Evolutionary conservation across 1,140 invertebrate genomes (phyloP).

Genomic region (Euura lappo): DNA sequence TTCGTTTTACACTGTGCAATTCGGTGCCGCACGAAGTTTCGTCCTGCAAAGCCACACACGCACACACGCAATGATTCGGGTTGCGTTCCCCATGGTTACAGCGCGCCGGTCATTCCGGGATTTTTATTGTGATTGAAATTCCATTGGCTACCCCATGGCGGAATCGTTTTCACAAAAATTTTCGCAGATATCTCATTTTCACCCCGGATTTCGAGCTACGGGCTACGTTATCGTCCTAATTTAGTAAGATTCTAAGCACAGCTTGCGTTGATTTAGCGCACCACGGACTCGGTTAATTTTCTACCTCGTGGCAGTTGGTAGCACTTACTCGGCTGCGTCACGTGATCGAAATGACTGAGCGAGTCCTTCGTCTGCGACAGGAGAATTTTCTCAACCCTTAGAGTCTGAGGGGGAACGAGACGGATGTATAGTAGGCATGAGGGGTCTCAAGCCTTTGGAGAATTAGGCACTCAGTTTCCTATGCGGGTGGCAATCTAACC

Average conservation of each 20-base stretch:
- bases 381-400: background rate
- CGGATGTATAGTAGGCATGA: background rate
- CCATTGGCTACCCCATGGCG: too few relatives aligned
- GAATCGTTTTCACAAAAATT: too few relatives aligned
- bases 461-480: background rate
- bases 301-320: conserved; percentile 2
- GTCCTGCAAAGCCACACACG: too few relatives aligned
- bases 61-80: too few relatives aligned
- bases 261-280: conserved; percentile 4
- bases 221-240: background rate
- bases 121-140: too few relatives aligned
- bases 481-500: background rate
- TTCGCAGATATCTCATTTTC: too few relatives aligned
- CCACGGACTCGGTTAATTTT: conserved; percentile 6
- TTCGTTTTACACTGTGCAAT: too few relatives aligned
- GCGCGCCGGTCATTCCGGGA: too few relatives aligned
- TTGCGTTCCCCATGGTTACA: too few relatives aligned
- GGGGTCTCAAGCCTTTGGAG: background rate
- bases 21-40: too few relatives aligned
- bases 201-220: too few relatives aligned
- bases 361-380: background rate
- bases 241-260: conserved; percentile 5
- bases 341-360: conserved; percentile 6
- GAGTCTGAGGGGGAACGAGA: background rate
- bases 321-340: background rate